A percentile compares a stretch with the other conserved stretches of the same genome.
Conservation (phyloP, 2,888 invertebrate genomes). For the Phyto melanocephala region DNA sequence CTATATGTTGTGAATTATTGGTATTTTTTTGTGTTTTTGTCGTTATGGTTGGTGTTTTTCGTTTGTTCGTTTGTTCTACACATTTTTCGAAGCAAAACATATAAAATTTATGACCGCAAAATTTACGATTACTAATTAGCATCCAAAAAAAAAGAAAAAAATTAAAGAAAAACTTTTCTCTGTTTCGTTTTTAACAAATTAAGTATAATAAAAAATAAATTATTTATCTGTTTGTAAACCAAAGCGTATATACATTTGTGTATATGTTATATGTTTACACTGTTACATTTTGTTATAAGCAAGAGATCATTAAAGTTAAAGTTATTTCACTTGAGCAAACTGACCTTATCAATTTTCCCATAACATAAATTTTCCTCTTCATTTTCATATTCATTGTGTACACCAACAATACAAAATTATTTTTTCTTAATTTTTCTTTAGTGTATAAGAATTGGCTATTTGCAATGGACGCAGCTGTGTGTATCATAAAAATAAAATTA, state of each 20-base stretch:
- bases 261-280: neutral
- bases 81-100: slow-evolving; percentile 2
- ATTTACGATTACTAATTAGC: slow-evolving; percentile 63
- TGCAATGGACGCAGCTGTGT: slow-evolving; percentile 27
- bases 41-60: slow-evolving; percentile 18
- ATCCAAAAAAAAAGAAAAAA: slow-evolving; percentile 12
- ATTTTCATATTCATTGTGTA: no score
- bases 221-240: slow-evolving; percentile 41
- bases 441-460: neutral
- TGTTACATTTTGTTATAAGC: slow-evolving; percentile 12
- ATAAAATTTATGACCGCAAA: slow-evolving; percentile 60
- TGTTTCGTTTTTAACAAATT: slow-evolving; percentile 49
- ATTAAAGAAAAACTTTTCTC: slow-evolving; percentile 5
- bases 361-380: slow-evolving; percentile 34
- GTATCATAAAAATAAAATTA: slow-evolving; percentile 35
- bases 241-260: neutral
- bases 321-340: slow-evolving; percentile 17
- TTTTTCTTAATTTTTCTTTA: neutral
- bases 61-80: slow-evolving; percentile 30
- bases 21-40: neutral
- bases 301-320: slow-evolving; percentile 49
- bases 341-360: slow-evolving; percentile 47
- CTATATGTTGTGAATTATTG: slow-evolving; percentile 44
- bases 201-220: slow-evolving; percentile 59
- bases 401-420: neutral